Conservation (phyloP, 1,140 invertebrate genomes). For the fruit fly (Drosophila melanogaster) region DNA sequence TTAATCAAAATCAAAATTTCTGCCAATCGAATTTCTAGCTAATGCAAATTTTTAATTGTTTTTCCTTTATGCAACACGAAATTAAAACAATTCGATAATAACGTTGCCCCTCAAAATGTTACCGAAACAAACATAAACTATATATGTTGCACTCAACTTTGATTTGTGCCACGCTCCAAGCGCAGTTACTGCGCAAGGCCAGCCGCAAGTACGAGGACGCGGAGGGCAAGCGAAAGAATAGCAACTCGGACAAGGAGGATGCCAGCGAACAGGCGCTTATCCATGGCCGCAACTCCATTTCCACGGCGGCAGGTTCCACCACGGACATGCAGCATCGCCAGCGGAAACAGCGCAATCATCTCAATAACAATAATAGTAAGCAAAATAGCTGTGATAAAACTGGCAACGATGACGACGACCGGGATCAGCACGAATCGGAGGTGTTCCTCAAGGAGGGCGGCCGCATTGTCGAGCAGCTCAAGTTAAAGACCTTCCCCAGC, state of each 20-base stretch:
- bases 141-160: neutral
- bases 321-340: constrained; percentile 80
- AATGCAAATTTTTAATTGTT: constrained; percentile 75
- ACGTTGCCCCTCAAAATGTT: constrained; percentile 34
- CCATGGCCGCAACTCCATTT: constrained; percentile 43
- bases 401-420: constrained; percentile 64
- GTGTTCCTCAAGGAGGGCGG: constrained; percentile 62
- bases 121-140: constrained; percentile 2
- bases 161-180: constrained; percentile 2
- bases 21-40: constrained; percentile 51
- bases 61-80: constrained; percentile 65
- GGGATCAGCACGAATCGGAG: constrained; percentile 54
- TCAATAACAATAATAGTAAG: constrained; percentile 68
- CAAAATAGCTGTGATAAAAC: constrained; percentile 76
- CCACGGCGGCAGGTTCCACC: neutral
- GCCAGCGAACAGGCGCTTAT: constrained; percentile 63
- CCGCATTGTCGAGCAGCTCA: constrained; percentile 64
- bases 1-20: constrained; percentile 45
- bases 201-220: constrained; percentile 67
- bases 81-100: constrained; percentile 35
- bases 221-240: constrained; percentile 78
- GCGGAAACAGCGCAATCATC: constrained; percentile 64
- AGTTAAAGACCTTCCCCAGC: constrained; percentile 62
- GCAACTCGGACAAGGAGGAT: constrained; percentile 83
- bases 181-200: constrained; percentile 69